Evolutionary conservation across 2,888 invertebrate species (phyloP), one percentile per base, ranked within the genome.

Genomic region (Lycophotia porphyrea): DNA sequence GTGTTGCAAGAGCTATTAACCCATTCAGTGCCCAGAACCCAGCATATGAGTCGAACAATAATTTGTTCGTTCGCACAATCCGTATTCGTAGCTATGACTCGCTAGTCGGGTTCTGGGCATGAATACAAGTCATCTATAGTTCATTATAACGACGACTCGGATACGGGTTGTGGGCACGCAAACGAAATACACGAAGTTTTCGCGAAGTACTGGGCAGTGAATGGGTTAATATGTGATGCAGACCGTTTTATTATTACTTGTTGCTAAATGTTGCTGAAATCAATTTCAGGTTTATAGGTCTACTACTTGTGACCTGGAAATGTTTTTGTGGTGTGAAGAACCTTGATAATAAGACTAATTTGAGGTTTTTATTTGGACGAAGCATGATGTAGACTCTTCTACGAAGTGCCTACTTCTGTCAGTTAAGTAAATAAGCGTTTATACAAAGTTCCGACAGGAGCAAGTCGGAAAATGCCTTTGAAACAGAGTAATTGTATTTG

Each of bases 1-100:
- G 61, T 76, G 27, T 71, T 49, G 80, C 66, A 81, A 84, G n/a
- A 65, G 31, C 70, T 36, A 66, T 72, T 85, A 81, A 70, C n/a
- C n/a, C n/a, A n/a, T n/a, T n/a, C n/a, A n/a, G n/a, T n/a, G n/a
- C n/a, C n/a, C n/a, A n/a, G n/a, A n/a, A n/a, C n/a, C n/a, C n/a
- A n/a, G n/a, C n/a, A n/a, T n/a, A n/a, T n/a, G n/a, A n/a, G n/a
- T n/a, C n/a, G n/a, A n/a, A n/a, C n/a, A n/a, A n/a, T n/a, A n/a
- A n/a, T n/a, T n/a, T n/a, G n/a, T n/a, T n/a, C n/a, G n/a, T n/a
- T n/a, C n/a, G n/a, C n/a, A n/a, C n/a, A n/a, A n/a, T n/a, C n/a
- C n/a, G n/a, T n/a, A n/a, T n/a, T n/a, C n/a, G n/a, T n/a, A n/a
- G n/a, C n/a, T n/a, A n/a, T n/a, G n/a, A n/a, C n/a, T n/a, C n/a